Conservation (phyloP, 2,888 invertebrate genomes). For the Heliconius erato region DNA sequence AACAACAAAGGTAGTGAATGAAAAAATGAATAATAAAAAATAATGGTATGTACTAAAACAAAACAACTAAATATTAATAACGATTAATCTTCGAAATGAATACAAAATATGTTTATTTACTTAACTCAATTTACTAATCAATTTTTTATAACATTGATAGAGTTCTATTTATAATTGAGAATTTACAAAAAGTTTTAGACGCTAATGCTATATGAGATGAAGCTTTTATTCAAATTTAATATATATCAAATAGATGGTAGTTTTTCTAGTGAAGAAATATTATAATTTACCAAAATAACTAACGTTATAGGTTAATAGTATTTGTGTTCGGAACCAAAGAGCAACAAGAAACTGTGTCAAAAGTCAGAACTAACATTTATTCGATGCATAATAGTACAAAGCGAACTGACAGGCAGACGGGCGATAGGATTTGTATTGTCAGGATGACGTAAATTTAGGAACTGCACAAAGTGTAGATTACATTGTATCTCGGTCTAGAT, state of each 20-base stretch:
- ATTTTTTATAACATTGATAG: no score
- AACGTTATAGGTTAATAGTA: not conserved
- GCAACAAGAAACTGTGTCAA: not conserved
- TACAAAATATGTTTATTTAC: no score
- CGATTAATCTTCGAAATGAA: not conserved
- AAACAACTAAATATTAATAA: not conserved
- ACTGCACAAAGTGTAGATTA: constrained; percentile 29
- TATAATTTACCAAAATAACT: not conserved
- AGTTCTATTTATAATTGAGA: no score
- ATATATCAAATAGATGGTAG: not conserved
- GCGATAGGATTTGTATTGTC: constrained; percentile 56
- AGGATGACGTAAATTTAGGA: constrained; percentile 42
- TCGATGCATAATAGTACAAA: constrained; percentile 42
- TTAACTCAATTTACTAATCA: no score
- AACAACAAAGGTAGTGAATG: constrained; percentile 34
- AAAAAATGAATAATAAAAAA: not conserved
- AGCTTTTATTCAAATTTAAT: not conserved
- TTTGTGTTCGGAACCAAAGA: not conserved
- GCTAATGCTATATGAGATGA: not conserved
- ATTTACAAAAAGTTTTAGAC: not conserved
- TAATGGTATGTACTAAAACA: not conserved
- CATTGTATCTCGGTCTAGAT: constrained; percentile 28
- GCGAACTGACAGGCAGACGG: constrained; percentile 63
- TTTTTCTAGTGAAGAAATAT: not conserved
- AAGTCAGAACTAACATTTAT: constrained; percentile 42